phyloP scores from a whole-genome alignment of 1,140 invertebrate species.

The Drosophila sechellia region DNA sequence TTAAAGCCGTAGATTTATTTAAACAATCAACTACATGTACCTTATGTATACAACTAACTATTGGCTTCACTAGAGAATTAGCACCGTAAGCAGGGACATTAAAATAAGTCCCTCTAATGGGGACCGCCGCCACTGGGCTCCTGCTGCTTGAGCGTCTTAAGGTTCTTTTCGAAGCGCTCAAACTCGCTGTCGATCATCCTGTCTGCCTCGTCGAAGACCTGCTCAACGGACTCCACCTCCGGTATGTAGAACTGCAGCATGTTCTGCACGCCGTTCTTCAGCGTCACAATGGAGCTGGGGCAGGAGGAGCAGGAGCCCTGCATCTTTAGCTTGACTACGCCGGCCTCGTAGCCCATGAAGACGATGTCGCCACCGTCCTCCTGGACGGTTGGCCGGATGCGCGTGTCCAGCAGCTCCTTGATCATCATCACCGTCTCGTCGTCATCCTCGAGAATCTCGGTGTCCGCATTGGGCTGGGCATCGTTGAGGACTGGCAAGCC shows the following conservation, averaged over 20 bases:
- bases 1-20: slow-evolving; percentile 44
- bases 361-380: slow-evolving; percentile 99
- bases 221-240: slow-evolving; percentile 94
- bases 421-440: slow-evolving; percentile 99
- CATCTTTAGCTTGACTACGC: slow-evolving; percentile 98
- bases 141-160: slow-evolving; percentile 85
- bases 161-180: slow-evolving; percentile 93
- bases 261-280: slow-evolving; percentile 99
- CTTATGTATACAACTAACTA: slow-evolving; percentile 8
- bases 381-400: slow-evolving; percentile 99
- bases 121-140: slow-evolving; percentile 48
- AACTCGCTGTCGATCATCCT: slow-evolving; percentile 93
- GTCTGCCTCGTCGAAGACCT: slow-evolving; percentile 95
- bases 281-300: slow-evolving; percentile 98
- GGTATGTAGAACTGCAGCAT: slow-evolving; percentile 99
- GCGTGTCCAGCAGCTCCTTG: slow-evolving; percentile 98
- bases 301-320: slow-evolving; percentile 98
- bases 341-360: slow-evolving; percentile 96
- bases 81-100: slow-evolving; percentile 23
- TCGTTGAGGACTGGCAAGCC: slow-evolving; percentile 96
- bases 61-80: slow-evolving; percentile 31
- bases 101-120: slow-evolving; percentile 33
- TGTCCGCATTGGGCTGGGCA: slow-evolving; percentile 89
- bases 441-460: slow-evolving; percentile 94
- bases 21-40: slow-evolving; percentile 36